phyloP scores from a whole-genome alignment of 1,140 invertebrate genomes.

The Eurosta solidaginis region DNA sequence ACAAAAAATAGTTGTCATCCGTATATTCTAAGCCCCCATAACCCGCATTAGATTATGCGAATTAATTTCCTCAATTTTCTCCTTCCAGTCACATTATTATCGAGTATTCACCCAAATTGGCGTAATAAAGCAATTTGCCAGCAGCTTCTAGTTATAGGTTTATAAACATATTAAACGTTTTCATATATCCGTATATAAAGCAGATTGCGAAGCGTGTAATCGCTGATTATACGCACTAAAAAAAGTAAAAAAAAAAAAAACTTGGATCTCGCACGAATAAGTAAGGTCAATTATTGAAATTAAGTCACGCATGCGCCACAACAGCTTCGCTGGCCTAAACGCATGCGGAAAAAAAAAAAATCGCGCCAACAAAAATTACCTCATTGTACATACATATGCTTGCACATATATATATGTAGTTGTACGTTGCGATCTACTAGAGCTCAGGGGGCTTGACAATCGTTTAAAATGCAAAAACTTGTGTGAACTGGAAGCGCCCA shows the following conservation, averaged over 20 bases:
- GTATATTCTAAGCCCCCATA: too few relatives aligned
- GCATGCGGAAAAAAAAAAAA: not conserved
- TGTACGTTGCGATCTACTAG: too few relatives aligned
- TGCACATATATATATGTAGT: too few relatives aligned
- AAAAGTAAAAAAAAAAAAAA: not conserved
- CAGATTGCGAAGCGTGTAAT: not conserved
- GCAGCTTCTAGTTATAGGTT: not conserved
- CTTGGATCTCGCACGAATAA: too few relatives aligned
- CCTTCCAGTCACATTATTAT: not conserved
- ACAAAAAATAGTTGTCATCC: too few relatives aligned
- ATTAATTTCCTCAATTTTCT: too few relatives aligned
- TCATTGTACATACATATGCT: too few relatives aligned
- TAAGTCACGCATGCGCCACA: not conserved
- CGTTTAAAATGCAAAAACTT: not conserved
- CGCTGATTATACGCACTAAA: not conserved
- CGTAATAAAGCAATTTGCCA: not conserved
- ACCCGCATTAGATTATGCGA: too few relatives aligned
- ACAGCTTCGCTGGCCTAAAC: not conserved
- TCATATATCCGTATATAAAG: not conserved
- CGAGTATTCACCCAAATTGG: not conserved
- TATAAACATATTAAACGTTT: not conserved
- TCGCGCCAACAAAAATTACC: too few relatives aligned
- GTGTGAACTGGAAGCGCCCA: not conserved
- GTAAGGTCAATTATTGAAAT: not conserved
- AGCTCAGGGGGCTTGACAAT: constrained; percentile 1